Base-by-base conservation (phyloP, 2,888 invertebrate genomes). In the Lycia hirtaria region DNA sequence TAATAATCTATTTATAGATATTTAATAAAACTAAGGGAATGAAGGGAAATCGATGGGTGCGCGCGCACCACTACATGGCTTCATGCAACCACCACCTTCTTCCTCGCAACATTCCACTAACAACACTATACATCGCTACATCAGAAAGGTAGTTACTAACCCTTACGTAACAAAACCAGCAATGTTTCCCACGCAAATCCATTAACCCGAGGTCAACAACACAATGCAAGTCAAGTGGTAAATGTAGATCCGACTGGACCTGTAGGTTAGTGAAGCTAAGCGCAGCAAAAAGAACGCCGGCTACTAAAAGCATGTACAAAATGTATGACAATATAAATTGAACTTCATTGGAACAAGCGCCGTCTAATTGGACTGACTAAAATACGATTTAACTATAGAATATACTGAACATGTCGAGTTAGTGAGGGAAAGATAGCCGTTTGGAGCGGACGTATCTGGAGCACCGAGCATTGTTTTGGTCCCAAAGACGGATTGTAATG, bases 401-500 rank as follows among this genome's bases (percentile, higher is more conserved):
- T 59, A 33, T 32, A 40, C 44, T 9, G 15, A 35, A 19, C 50
- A 56, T 55, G 50, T 45, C 50, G 17, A 44, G 45, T 56, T 47
- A 51, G 17, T 51, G 4, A 3, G 15, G 40, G 4, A 3, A 9
- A 44, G 24, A 9, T 6, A n/a, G 1, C 4, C 28, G 44, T 20
- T 32, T 3, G 20, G 12, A 7, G 1, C 56, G 44, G 4, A 32
- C 56, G 51, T 56, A 15, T 22, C 9, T 37, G 22, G 1, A n/a
- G n/a, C n/a, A n/a, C n/a, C n/a, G n/a, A n/a, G n/a, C n/a, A n/a
- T n/a, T n/a, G n/a, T n/a, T n/a, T n/a, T n/a, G n/a, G n/a, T n/a
- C n/a, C n/a, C n/a, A n/a, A n/a, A n/a, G n/a, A n/a, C n/a, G n/a
- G 67, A 78, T 81, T 86, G 91, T 88, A 77, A 93, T 93, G 93